Evolutionary conservation across 2,888 invertebrate species (phyloP).

Genomic region (Trachelus stipa): DNA sequence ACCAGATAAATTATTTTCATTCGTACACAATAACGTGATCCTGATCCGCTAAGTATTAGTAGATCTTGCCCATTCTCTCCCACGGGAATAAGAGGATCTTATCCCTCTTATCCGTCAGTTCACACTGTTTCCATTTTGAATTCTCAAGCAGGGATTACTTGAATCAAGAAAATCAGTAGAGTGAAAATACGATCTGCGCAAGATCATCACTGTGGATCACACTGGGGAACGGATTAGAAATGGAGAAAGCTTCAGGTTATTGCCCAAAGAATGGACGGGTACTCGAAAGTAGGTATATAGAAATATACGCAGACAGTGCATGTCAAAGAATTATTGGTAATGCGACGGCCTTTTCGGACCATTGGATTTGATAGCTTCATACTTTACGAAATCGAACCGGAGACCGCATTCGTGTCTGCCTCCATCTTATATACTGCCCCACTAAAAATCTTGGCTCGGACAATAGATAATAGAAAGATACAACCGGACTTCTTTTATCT

Average conservation of each 20-base stretch:
- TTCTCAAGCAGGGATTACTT: slow-evolving; percentile 50
- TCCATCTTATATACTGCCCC: slow-evolving; percentile 46
- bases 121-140: slow-evolving; percentile 45
- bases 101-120: slow-evolving; percentile 29
- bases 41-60: slow-evolving; percentile 32
- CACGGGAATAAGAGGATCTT: slow-evolving; percentile 24
- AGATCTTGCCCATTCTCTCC: slow-evolving; percentile 22
- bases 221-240: neutral
- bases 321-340: slow-evolving; percentile 63
- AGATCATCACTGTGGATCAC: neutral
- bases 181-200: slow-evolving; percentile 30
- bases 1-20: neutral
- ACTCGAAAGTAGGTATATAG: slow-evolving; percentile 1
- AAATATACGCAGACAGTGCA: slow-evolving; percentile 45
- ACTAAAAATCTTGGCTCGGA: slow-evolving; percentile 49
- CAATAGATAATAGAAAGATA: slow-evolving; percentile 41
- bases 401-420: slow-evolving; percentile 52
- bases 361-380: slow-evolving; percentile 65
- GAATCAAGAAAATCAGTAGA: slow-evolving; percentile 46
- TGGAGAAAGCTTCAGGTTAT: slow-evolving; percentile 4
- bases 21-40: slow-evolving; percentile 11
- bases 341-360: slow-evolving; percentile 57
- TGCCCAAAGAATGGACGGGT: slow-evolving; percentile 27
- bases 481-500: neutral
- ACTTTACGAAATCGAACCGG: slow-evolving; percentile 62